A percentile compares a stretch with the other conserved stretches of the same genome.
Conservation (phyloP, 2,113 vertebrate genomes). For the Antechinus flavipes region DNA sequence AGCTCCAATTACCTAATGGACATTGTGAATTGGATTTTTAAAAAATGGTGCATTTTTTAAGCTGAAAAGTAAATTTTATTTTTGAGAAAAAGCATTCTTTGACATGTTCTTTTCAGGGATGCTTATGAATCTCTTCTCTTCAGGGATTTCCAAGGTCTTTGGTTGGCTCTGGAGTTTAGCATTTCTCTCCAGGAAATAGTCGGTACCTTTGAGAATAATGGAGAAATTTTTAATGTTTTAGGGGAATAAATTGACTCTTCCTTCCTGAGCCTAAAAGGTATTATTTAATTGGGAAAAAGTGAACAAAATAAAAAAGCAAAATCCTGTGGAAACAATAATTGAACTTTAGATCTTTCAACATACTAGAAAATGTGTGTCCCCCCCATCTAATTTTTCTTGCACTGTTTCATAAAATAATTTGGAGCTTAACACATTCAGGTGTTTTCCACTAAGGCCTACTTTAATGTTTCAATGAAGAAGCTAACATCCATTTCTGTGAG, state of each 20-base stretch:
- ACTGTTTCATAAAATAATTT: not conserved
- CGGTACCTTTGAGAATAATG: slow-evolving; percentile 6
- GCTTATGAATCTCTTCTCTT: not conserved
- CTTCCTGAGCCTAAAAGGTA: not conserved
- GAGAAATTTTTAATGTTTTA: not conserved
- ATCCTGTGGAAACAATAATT: not conserved
- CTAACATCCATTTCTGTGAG: not conserved
- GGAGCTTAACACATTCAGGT: not conserved
- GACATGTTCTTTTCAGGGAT: not conserved
- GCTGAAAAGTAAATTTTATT: not conserved
- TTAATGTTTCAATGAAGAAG: not conserved
- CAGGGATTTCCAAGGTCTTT: slow-evolving; percentile 4
- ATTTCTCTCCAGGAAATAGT: slow-evolving; percentile 10
- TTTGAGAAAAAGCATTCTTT: not conserved
- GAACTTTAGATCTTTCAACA: not conserved
- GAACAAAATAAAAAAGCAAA: not conserved
- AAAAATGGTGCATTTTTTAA: not conserved
- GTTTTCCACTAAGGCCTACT: not conserved
- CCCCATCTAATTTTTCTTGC: not conserved
- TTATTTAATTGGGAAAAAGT: not conserved
- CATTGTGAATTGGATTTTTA: not conserved
- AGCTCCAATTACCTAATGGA: not conserved
- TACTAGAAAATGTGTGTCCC: not conserved
- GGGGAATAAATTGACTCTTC: not conserved
- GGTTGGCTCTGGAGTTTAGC: not conserved